phyloP scores from a whole-genome alignment of 2,113 vertebrate species.

The Pogona vitticeps region DNA sequence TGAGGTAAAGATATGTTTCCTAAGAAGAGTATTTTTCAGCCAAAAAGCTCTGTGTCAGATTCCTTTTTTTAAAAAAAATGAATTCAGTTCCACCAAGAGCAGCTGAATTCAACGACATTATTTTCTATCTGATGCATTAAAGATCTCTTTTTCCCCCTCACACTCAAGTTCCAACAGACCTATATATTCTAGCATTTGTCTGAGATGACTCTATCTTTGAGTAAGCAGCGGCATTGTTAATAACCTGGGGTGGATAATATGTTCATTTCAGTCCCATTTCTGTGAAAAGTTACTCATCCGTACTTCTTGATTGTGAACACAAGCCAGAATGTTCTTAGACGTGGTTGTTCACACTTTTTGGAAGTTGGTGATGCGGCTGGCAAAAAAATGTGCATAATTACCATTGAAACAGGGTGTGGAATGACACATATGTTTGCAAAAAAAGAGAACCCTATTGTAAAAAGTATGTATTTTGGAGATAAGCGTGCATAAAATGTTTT shows the following conservation, averaged over 20 bases:
- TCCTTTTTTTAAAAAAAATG: not conserved
- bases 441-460: too few species aligned
- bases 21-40: not conserved
- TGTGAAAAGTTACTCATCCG: too few species aligned
- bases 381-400: too few species aligned
- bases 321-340: too few species aligned
- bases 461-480: too few species aligned
- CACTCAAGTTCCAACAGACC: not conserved
- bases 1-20: not conserved
- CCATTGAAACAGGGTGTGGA: too few species aligned
- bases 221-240: fast-evolving
- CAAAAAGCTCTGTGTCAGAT: not conserved
- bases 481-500: too few species aligned
- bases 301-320: too few species aligned
- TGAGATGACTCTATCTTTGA: constrained; percentile 4
- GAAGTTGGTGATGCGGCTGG: too few species aligned
- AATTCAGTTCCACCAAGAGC: not conserved
- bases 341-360: too few species aligned
- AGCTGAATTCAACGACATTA: not conserved
- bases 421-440: too few species aligned
- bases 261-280: not conserved
- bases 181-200: not conserved
- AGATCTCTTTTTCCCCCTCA: not conserved
- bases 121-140: not conserved
- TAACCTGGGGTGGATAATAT: too few species aligned